Conservation (phyloP, 2,113 vertebrate species). For the Pseudorasbora parva region DNA sequence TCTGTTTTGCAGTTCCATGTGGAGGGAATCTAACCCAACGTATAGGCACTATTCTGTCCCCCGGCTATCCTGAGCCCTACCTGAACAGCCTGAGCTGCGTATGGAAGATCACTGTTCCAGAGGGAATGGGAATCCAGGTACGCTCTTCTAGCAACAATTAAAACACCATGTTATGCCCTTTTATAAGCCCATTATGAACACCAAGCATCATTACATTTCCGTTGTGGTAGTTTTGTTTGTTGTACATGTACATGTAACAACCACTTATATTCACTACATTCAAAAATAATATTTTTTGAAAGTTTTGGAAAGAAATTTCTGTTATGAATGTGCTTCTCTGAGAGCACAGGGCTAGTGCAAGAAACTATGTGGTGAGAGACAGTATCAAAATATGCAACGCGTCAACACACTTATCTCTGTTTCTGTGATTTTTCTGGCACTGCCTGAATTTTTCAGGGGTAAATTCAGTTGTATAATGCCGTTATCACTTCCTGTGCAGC, state of each 20-base stretch:
- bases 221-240: not conserved
- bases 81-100: slow-evolving; percentile 98
- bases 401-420: not conserved
- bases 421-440: slow-evolving; percentile 11
- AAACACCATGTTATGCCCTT: not conserved
- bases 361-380: not conserved
- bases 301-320: not conserved
- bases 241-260: not conserved
- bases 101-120: slow-evolving; percentile 96
- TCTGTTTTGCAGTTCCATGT: slow-evolving; percentile 84
- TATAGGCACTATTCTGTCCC: slow-evolving; percentile 94
- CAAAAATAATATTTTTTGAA: too few relatives aligned
- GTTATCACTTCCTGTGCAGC: not conserved
- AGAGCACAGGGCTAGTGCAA: not conserved
- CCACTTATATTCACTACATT: too few relatives aligned
- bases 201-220: not conserved
- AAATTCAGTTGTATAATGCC: slow-evolving; percentile 4
- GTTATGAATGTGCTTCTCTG: not conserved
- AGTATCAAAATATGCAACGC: not conserved
- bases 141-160: not conserved
- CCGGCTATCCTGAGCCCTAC: slow-evolving; percentile 95
- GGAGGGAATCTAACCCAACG: slow-evolving; percentile 94
- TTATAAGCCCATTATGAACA: not conserved
- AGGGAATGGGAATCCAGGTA: slow-evolving; percentile 98
- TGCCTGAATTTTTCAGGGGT: slow-evolving; percentile 7